Percentiles rank a stretch among this genome's conserved stretches.
phyloP scores from a whole-genome alignment of 1,140 invertebrate genomes.

The Bombus picipes region DNA sequence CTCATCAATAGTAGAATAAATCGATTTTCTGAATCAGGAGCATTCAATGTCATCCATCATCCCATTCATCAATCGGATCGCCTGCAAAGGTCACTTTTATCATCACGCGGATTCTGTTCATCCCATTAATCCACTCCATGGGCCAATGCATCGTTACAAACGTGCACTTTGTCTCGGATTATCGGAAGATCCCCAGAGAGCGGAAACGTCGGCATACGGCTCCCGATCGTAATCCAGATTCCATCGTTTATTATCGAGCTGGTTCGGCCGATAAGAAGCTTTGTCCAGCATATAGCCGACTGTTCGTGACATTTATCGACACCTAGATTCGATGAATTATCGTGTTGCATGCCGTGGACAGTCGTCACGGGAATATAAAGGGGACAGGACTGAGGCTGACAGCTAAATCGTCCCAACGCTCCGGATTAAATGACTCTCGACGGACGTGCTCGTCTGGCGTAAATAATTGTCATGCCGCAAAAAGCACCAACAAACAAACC shows the following conservation, averaged over 20 bases:
- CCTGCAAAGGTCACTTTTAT: neutral
- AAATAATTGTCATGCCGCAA: constrained; percentile 39
- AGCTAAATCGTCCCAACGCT: constrained; percentile 35
- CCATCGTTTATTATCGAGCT: constrained; percentile 11
- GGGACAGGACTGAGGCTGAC: constrained; percentile 34
- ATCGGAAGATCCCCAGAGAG: neutral
- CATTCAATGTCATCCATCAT: neutral
- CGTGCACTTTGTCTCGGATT: constrained; percentile 5
- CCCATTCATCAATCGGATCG: neutral
- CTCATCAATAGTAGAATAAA: neutral
- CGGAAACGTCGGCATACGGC: neutral
- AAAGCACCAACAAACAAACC: neutral
- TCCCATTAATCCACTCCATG: neutral
- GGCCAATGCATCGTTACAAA: neutral
- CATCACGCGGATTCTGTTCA: neutral
- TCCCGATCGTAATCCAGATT: neutral
- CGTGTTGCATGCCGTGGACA: neutral
- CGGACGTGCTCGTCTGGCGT: constrained; percentile 23
- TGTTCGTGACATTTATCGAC: constrained; percentile 48
- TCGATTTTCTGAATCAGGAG: neutral
- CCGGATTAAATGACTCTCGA: constrained; percentile 29
- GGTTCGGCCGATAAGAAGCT: constrained; percentile 28
- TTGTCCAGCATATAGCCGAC: neutral
- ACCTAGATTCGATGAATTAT: constrained; percentile 48
- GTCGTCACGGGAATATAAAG: constrained; percentile 14